These are phyloP conservation scores for Lordiphosa collinella DNA, from an alignment of 1,140 invertebrate genomes.

Conservation along the genomic window DNA sequence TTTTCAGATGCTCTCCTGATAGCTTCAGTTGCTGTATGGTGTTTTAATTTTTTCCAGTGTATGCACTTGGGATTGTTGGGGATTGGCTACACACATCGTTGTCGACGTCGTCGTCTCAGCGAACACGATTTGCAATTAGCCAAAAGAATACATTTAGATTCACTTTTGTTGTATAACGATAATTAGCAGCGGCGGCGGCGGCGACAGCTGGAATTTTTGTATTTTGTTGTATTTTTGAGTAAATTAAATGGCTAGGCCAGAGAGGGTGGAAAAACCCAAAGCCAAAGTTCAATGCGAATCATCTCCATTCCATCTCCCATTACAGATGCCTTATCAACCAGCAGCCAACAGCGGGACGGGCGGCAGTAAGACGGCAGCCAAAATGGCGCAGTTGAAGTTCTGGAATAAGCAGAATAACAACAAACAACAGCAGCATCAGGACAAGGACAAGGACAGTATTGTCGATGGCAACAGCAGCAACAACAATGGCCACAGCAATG, in stretches of 20 bases:
- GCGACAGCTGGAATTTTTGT: conserved; percentile 31
- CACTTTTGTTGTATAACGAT: conserved; percentile 64
- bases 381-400: conserved; percentile 83
- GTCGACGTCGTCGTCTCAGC: conserved; percentile 3
- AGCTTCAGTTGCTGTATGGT: too few species aligned
- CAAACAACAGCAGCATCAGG: conserved; percentile 64
- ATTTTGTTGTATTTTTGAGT: conserved; percentile 12
- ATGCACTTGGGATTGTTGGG: too few species aligned
- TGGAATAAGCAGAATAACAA: conserved; percentile 82
- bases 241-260: conserved; percentile 28
- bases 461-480: conserved; percentile 9
- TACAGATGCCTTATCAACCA: conserved; percentile 65
- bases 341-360: conserved; percentile 49
- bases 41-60: too few species aligned
- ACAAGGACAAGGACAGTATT: conserved; percentile 54
- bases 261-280: conserved; percentile 41
- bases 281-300: conserved; percentile 38
- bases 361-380: conserved; percentile 61
- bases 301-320: conserved; percentile 16
- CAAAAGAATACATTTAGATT: conserved; percentile 73
- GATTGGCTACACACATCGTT: background rate
- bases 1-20: too few species aligned
- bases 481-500: conserved; percentile 69
- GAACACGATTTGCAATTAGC: conserved; percentile 53
- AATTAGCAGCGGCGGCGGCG: conserved; percentile 53